Evolutionary conservation across 2,113 vertebrate genomes (phyloP).

Genomic region (Dipodomys spectabilis): DNA sequence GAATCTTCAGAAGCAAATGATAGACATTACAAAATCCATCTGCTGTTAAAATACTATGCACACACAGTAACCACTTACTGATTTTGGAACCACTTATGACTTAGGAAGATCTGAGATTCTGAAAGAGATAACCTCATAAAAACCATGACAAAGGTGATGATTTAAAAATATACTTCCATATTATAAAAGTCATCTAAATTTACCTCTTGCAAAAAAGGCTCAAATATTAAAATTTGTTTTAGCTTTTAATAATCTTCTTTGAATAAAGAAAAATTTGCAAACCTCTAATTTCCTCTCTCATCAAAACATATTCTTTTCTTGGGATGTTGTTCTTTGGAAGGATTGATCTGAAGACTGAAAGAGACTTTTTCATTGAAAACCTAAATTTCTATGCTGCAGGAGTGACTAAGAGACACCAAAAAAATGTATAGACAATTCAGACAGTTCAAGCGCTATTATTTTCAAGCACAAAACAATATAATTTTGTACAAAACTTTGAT

Average conservation of each 20-base stretch:
- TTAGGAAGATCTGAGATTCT: slow-evolving; percentile 52
- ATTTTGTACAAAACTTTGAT: slow-evolving; percentile 92
- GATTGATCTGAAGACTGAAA: slow-evolving; percentile 68
- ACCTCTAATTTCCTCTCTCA: slow-evolving; percentile 77
- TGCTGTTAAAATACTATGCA: slow-evolving; percentile 57
- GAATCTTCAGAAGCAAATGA: slow-evolving; percentile 57
- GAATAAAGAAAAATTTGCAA: slow-evolving; percentile 61
- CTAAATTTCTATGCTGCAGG: slow-evolving; percentile 78
- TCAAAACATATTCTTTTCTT: slow-evolving; percentile 74
- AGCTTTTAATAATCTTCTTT: slow-evolving; percentile 52
- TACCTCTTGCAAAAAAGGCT: not conserved
- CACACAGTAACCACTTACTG: slow-evolving; percentile 27
- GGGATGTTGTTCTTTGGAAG: slow-evolving; percentile 76
- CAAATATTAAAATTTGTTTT: slow-evolving; percentile 69
- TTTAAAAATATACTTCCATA: slow-evolving; percentile 51
- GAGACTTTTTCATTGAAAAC: slow-evolving; percentile 78
- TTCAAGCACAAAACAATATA: slow-evolving; percentile 82
- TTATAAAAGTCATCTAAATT: slow-evolving; percentile 63
- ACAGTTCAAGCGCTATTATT: slow-evolving; percentile 53
- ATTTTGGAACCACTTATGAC: slow-evolving; percentile 32
- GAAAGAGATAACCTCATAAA: slow-evolving; percentile 52
- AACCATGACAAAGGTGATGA: slow-evolving; percentile 21
- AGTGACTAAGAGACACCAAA: slow-evolving; percentile 64
- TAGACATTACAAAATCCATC: slow-evolving; percentile 20
- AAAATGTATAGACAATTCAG: slow-evolving; percentile 71